Percentiles rank a stretch among this genome's conserved stretches.
Evolutionary conservation across 35 echinoderm and acorn worm species (phyloP).

Genomic region (Amphiura filiformis): DNA sequence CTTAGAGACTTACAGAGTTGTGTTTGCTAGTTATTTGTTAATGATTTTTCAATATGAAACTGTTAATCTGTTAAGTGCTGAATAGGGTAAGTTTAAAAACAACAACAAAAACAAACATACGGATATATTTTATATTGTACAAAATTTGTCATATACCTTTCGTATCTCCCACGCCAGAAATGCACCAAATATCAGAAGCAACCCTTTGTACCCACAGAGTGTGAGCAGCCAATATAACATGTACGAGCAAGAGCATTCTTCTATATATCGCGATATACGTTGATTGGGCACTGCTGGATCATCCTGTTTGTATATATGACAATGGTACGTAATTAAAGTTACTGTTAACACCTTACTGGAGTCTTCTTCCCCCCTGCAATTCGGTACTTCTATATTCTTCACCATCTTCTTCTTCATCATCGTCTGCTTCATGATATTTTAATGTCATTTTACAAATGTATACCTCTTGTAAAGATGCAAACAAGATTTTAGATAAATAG

Average conservation of each 20-base stretch:
- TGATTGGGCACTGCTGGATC: conserved; percentile 14
- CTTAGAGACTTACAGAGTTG: not conserved
- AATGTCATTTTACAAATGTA: too few species aligned
- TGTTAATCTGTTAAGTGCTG: not conserved
- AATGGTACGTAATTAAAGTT: not conserved
- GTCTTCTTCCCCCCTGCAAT: not conserved
- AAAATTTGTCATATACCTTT: conserved; percentile 45
- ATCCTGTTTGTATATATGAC: not conserved
- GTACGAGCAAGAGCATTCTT: conserved; percentile 41
- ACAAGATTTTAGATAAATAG: too few species aligned
- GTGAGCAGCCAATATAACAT: conserved; percentile 50
- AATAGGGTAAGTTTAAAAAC: not conserved
- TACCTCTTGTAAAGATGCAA: too few species aligned
- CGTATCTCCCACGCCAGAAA: conserved; percentile 86
- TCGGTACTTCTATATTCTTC: not conserved
- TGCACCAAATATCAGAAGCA: conserved; percentile 69
- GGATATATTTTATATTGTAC: not conserved
- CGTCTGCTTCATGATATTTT: not conserved
- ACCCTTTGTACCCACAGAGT: conserved; percentile 71
- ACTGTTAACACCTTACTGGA: not conserved
- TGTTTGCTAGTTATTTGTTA: not conserved
- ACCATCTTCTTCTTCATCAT: not conserved
- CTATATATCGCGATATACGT: conserved; percentile 38
- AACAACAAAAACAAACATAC: not conserved
- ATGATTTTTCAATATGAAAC: not conserved